phyloP scores from a whole-genome alignment of 1,140 invertebrate species.

The Drosophila sp. region DNA sequence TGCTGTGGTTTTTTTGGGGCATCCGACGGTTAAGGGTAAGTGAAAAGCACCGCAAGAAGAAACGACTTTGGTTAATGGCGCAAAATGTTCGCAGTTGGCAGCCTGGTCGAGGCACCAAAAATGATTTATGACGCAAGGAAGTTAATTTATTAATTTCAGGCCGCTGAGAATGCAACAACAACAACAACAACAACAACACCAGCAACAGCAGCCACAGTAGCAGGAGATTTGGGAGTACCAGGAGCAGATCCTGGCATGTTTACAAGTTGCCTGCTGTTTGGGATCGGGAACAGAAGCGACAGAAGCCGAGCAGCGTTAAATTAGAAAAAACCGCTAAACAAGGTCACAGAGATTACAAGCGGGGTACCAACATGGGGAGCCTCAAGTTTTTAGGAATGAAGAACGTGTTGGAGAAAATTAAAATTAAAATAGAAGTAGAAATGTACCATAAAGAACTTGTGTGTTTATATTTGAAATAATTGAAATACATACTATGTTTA shows the following conservation, averaged over 20 bases:
- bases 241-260: slow-evolving; percentile 47
- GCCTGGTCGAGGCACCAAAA: slow-evolving; percentile 49
- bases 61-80: slow-evolving; percentile 76
- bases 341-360: slow-evolving; percentile 60
- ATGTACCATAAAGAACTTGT: no score
- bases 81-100: slow-evolving; percentile 80
- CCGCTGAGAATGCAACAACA: slow-evolving; percentile 33
- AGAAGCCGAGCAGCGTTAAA: slow-evolving; percentile 30
- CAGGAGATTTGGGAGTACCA: slow-evolving; percentile 9
- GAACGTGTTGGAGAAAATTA: slow-evolving; percentile 25
- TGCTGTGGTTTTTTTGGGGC: slow-evolving; percentile 46
- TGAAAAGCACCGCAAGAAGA: slow-evolving; percentile 77
- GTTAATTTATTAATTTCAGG: slow-evolving; percentile 84
- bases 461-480: no score
- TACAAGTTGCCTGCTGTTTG: slow-evolving; percentile 58
- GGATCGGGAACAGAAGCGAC: slow-evolving; percentile 20
- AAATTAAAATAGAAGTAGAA: slow-evolving; percentile 9
- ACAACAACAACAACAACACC: slow-evolving; percentile 16
- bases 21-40: slow-evolving; percentile 70
- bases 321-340: slow-evolving; percentile 60
- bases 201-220: no score
- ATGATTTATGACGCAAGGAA: slow-evolving; percentile 83
- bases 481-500: no score
- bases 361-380: slow-evolving; percentile 20
- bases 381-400: neutral